Conservation (phyloP, 2,888 invertebrate species). For the Oligia strigilis region DNA sequence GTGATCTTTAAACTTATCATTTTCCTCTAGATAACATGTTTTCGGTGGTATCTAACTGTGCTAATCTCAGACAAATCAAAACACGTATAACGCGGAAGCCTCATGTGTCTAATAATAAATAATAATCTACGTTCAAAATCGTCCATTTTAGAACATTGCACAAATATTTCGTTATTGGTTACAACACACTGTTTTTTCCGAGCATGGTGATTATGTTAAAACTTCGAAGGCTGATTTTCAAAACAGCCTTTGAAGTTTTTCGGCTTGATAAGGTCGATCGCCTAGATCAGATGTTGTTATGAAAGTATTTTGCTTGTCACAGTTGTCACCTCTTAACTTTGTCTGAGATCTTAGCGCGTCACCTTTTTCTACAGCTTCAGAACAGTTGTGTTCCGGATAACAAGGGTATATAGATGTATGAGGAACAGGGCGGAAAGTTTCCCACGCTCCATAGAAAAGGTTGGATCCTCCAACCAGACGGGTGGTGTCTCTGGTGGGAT, state of each 20-base stretch:
- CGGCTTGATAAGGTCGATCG: too few species aligned
- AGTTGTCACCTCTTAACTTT: background rate
- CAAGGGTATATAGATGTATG: background rate
- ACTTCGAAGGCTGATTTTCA: too few species aligned
- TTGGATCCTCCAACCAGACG: background rate
- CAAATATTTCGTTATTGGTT: too few species aligned
- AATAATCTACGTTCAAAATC: too few species aligned
- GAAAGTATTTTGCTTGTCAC: background rate
- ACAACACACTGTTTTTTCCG: too few species aligned
- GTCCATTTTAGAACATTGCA: too few species aligned
- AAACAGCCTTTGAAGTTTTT: too few species aligned
- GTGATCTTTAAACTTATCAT: slow-evolving; percentile 25
- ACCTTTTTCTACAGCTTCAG: background rate
- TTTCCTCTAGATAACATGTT: slow-evolving; percentile 29
- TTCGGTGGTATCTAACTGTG: background rate
- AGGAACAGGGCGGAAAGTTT: background rate
- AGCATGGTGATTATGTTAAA: too few species aligned
- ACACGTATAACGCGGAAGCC: background rate
- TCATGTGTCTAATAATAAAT: too few species aligned
- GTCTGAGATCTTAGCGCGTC: background rate
- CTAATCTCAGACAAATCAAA: background rate
- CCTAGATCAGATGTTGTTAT: too few species aligned
- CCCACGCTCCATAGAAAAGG: background rate
- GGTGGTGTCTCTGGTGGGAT: too few species aligned
- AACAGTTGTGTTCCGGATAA: background rate